Evolutionary conservation across 2,888 invertebrate genomes (phyloP).

Genomic region (Rutpela maculata): DNA sequence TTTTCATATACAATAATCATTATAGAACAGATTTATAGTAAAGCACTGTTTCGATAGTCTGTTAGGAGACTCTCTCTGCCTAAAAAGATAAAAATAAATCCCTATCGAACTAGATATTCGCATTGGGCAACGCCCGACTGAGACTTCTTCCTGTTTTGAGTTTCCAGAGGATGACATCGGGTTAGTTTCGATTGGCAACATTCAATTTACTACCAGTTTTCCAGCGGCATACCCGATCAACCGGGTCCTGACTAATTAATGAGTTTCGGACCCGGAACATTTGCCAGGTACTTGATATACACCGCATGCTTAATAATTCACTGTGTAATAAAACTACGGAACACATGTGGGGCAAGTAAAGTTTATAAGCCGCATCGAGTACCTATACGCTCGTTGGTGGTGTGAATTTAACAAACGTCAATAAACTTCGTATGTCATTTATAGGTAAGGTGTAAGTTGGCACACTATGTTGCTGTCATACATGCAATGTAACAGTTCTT

Average conservation of each 20-base stretch:
- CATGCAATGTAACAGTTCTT: constrained; percentile 22
- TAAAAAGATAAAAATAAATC: too few relatives aligned
- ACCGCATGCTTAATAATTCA: constrained; percentile 31
- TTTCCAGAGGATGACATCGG: not conserved
- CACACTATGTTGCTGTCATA: not conserved
- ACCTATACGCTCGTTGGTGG: not conserved
- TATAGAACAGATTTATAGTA: too few relatives aligned
- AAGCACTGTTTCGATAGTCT: too few relatives aligned
- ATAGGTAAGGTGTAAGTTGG: not conserved
- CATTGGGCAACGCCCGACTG: too few relatives aligned
- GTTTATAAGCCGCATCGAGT: constrained; percentile 12
- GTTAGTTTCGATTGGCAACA: constrained; percentile 1
- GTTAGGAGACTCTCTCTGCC: too few relatives aligned
- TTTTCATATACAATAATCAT: too few relatives aligned
- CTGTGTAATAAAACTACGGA: constrained; percentile 1
- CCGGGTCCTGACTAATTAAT: constrained; percentile 28
- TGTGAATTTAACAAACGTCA: constrained; percentile 6
- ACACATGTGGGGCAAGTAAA: constrained; percentile 5
- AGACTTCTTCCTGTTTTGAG: not conserved
- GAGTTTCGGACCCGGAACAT: constrained; percentile 24
- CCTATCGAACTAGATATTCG: too few relatives aligned
- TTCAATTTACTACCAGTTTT: constrained; percentile 25
- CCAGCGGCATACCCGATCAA: constrained; percentile 18
- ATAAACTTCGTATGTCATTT: not conserved
- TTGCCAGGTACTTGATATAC: constrained; percentile 34